A percentile compares a stretch with the other conserved stretches of the same genome.
Evolutionary conservation across 2,113 vertebrate species (phyloP).

Genomic region (Cheirogaleus medius): DNA sequence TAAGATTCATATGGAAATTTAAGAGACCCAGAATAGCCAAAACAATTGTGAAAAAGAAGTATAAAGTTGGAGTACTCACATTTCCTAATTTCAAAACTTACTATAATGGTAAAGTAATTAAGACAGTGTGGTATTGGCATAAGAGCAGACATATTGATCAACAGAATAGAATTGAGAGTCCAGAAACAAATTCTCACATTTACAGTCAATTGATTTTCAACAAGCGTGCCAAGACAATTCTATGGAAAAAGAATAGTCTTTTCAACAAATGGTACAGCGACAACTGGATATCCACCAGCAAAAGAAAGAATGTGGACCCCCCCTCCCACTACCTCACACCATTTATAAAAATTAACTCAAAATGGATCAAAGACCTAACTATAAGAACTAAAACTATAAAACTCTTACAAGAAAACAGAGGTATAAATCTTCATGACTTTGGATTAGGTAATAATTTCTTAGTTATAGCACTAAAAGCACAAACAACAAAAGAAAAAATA

Average conservation of each 20-base stretch:
- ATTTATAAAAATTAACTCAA: constrained; percentile 50
- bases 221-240: constrained; percentile 20
- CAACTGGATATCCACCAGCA: constrained; percentile 11
- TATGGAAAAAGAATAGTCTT: constrained; percentile 23
- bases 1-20: constrained; percentile 21
- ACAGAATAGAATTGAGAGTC: constrained; percentile 1
- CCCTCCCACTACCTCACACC: not conserved
- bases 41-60: constrained; percentile 37
- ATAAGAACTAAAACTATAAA: constrained; percentile 29
- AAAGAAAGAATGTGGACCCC: constrained; percentile 10
- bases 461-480: constrained; percentile 1
- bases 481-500: not conserved
- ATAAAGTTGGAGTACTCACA: constrained; percentile 22
- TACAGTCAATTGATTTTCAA: constrained; percentile 40
- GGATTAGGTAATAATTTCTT: constrained; percentile 28
- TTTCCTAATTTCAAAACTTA: constrained; percentile 49
- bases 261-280: constrained; percentile 27
- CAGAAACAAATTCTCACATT: constrained; percentile 45
- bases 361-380: constrained; percentile 27
- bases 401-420: constrained; percentile 7
- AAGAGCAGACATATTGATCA: constrained; percentile 36
- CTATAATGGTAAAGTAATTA: not conserved
- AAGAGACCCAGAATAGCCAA: constrained; percentile 25
- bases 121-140: not conserved
- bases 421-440: constrained; percentile 8